A percentile compares a stretch with the other conserved stretches of the same genome.
These are phyloP conservation scores for Machimus rusticus DNA, from an alignment of 2,888 invertebrate species.

Conservation along the genomic window DNA sequence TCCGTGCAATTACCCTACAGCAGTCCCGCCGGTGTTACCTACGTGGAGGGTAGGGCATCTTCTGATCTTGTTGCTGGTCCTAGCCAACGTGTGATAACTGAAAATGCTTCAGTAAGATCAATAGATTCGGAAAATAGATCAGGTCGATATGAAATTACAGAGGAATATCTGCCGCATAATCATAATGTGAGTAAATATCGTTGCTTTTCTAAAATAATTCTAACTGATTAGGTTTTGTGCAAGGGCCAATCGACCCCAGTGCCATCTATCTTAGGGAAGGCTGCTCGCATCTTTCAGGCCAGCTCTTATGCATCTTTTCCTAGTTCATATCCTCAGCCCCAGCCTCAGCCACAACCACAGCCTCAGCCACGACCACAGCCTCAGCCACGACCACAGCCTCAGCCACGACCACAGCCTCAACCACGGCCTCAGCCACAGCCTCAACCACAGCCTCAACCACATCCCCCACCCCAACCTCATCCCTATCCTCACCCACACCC, in stretches of 20 bases:
- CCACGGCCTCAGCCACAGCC: neutral
- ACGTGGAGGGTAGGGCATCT: constrained; percentile 60
- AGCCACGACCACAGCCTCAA: neutral
- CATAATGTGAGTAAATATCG: neutral
- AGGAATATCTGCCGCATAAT: neutral
- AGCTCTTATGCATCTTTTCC: neutral
- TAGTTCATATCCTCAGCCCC: neutral
- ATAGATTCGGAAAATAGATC: neutral
- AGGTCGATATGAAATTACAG: neutral
- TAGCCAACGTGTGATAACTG: neutral
- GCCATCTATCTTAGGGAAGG: neutral
- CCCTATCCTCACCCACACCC: neutral
- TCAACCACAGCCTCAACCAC: neutral
- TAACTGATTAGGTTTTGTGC: neutral
- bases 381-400: neutral
- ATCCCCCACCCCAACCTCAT: neutral
- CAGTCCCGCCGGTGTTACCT: constrained; percentile 67
- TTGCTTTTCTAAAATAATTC: neutral
- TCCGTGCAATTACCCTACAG: constrained; percentile 3
- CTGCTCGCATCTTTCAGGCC: neutral
- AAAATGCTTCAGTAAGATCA: neutral
- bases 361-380: neutral
- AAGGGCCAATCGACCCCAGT: neutral
- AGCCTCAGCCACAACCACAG: neutral
- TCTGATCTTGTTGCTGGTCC: constrained; percentile 56